These are phyloP conservation scores for Gambelia wislizenii DNA, from an alignment of 2,797 vertebrate genomes.

Conservation along the genomic window DNA sequence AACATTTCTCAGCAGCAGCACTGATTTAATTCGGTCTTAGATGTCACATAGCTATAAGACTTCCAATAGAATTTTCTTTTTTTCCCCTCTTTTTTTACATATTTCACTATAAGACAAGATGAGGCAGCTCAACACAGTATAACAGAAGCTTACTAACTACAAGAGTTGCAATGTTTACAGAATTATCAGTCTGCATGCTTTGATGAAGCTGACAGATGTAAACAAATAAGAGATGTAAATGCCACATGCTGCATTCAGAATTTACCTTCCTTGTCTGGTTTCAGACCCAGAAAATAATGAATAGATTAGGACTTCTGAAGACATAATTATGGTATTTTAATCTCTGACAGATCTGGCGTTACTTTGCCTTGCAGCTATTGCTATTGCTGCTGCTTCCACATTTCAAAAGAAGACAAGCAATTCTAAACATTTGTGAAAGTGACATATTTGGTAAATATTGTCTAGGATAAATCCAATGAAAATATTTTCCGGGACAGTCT, in stretches of 20 bases:
- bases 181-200: conserved; percentile 48
- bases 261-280: conserved; percentile 72
- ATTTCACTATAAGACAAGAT: conserved; percentile 19
- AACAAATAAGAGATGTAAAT: conserved; percentile 71
- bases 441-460: conserved; percentile 74
- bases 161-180: conserved; percentile 16
- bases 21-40: neutral
- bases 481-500: conserved; percentile 43
- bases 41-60: neutral
- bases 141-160: conserved; percentile 1
- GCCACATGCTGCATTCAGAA: conserved; percentile 68
- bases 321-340: conserved; percentile 80
- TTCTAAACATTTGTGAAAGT: conserved; percentile 66
- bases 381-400: conserved; percentile 68
- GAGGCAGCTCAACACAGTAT: neutral
- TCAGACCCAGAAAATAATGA: conserved; percentile 78
- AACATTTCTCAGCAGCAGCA: neutral
- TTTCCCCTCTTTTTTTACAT: neutral
- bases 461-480: conserved; percentile 53
- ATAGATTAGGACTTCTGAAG: conserved; percentile 80
- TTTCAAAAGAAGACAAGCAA: conserved; percentile 44
- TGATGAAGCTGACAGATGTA: conserved; percentile 74
- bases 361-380: conserved; percentile 48
- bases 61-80: neutral
- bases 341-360: conserved; percentile 79